Conservation (phyloP, 30 jellyfish, hydroid and myxozoan genomes). For the Aurelia coerulea region DNA sequence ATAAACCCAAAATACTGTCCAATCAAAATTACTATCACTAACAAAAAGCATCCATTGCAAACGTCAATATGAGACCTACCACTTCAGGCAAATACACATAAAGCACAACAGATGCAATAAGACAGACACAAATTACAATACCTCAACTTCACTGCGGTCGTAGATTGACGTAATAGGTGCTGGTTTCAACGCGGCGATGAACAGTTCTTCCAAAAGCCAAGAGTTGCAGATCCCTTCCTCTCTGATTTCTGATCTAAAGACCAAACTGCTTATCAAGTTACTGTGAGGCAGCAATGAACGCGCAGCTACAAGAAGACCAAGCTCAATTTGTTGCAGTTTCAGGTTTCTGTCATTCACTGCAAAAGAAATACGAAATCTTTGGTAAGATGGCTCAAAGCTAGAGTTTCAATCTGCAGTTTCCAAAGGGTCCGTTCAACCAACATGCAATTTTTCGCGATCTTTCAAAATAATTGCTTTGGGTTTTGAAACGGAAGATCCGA, state of each 20-base stretch:
- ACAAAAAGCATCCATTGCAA: too few relatives aligned
- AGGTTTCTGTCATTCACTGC: constrained; percentile 40
- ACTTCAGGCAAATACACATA: too few relatives aligned
- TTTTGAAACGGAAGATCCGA: too few relatives aligned
- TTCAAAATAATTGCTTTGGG: too few relatives aligned
- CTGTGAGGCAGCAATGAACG: constrained; percentile 62
- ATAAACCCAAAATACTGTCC: too few relatives aligned
- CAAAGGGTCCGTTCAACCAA: too few relatives aligned
- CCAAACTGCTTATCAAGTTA: constrained; percentile 35
- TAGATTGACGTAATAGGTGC: constrained; percentile 57
- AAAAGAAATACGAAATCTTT: not conserved
- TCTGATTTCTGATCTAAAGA: constrained; percentile 18
- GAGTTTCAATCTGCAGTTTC: too few relatives aligned
- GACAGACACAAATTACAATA: not conserved
- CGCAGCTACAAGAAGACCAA: constrained; percentile 62
- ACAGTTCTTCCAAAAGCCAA: constrained; percentile 57
- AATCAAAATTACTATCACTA: too few relatives aligned
- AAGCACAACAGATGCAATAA: too few relatives aligned
- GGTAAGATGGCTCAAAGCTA: too few relatives aligned
- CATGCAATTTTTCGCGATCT: too few relatives aligned
- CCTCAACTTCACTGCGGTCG: constrained; percentile 71
- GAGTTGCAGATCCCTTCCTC: constrained; percentile 21
- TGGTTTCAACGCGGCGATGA: constrained; percentile 43
- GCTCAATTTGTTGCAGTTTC: constrained; percentile 44
- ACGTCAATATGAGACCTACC: too few relatives aligned